These are phyloP conservation scores for Aporophyla lueneburgensis DNA, from an alignment of 2,888 invertebrate genomes.

Conservation along the genomic window DNA sequence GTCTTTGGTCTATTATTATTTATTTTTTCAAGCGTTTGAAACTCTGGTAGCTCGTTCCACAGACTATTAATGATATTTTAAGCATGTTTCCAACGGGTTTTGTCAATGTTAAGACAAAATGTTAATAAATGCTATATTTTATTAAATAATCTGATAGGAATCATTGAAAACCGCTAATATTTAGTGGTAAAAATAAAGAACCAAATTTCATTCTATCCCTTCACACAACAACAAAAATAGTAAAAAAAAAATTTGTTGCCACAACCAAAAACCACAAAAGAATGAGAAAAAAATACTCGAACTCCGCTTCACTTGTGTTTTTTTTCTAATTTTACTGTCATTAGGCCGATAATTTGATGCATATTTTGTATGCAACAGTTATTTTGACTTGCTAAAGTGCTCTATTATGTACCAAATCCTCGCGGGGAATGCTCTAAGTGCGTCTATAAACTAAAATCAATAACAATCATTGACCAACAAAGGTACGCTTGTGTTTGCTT, in stretches of 20 bases:
- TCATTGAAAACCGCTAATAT: not conserved
- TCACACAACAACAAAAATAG: conserved; percentile 11
- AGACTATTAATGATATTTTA: not conserved
- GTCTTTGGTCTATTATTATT: too few species aligned
- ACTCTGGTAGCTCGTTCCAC: conserved; percentile 9
- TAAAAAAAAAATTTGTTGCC: conserved; percentile 40
- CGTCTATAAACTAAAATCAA: conserved; percentile 90
- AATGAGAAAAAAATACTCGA: conserved; percentile 87
- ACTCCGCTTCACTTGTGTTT: conserved; percentile 90
- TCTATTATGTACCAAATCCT: conserved; percentile 88
- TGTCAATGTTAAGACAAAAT: not conserved
- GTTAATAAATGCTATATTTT: not conserved
- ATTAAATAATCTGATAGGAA: not conserved
- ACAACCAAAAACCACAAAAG: conserved; percentile 72
- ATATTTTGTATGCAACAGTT: conserved; percentile 90
- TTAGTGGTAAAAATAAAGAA: not conserved
- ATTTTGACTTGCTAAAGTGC: conserved; percentile 86
- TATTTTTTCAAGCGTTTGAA: conserved; percentile 8
- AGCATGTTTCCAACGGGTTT: conserved; percentile 1
- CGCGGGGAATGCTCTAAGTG: conserved; percentile 85
- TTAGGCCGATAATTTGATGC: conserved; percentile 89
- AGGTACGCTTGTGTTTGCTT: conserved; percentile 91
- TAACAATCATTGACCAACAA: conserved; percentile 90
- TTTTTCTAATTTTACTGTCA: conserved; percentile 91
- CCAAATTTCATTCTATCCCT: not conserved